Conservation (phyloP, 2,797 vertebrate species). For the Cryptoblepharus egeriae region DNA sequence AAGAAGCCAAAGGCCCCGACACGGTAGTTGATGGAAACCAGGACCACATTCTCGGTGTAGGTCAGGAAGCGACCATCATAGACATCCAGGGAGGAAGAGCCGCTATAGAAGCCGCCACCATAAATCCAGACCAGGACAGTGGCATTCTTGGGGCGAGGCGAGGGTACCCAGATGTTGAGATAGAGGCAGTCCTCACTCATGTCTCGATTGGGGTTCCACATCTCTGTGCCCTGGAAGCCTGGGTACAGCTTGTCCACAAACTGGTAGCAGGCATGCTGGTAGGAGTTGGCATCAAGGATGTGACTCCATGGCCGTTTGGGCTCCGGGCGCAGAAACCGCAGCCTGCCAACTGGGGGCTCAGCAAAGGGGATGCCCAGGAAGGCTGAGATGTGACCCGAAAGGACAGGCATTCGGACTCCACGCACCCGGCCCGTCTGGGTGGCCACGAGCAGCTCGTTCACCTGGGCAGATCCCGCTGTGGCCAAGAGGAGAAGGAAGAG, state of each 20-base stretch:
- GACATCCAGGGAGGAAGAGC: slow-evolving; percentile 89
- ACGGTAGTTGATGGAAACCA: slow-evolving; percentile 94
- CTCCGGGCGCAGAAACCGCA: slow-evolving; percentile 85
- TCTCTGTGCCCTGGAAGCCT: slow-evolving; percentile 88
- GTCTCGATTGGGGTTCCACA: slow-evolving; percentile 94
- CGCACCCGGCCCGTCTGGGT: slow-evolving; percentile 81
- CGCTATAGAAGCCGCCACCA: slow-evolving; percentile 92
- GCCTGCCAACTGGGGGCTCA: slow-evolving; percentile 85
- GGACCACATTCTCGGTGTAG: slow-evolving; percentile 83
- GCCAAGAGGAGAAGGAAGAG: slow-evolving; percentile 25
- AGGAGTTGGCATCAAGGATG: slow-evolving; percentile 78
- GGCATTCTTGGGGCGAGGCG: slow-evolving; percentile 79
- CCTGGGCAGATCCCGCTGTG: slow-evolving; percentile 59
- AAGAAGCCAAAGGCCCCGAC: slow-evolving; percentile 92
- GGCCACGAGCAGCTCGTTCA: slow-evolving; percentile 74
- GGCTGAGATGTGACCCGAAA: slow-evolving; percentile 79
- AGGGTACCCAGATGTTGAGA: slow-evolving; percentile 91
- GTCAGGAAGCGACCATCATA: slow-evolving; percentile 92
- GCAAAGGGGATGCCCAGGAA: slow-evolving; percentile 92
- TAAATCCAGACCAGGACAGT: slow-evolving; percentile 96
- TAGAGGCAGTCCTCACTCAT: slow-evolving; percentile 94
- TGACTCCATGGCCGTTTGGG: slow-evolving; percentile 83
- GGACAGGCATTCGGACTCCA: slow-evolving; percentile 77
- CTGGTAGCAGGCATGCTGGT: slow-evolving; percentile 88
- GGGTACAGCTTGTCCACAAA: slow-evolving; percentile 86